Conservation (phyloP, 2,113 vertebrate genomes). For the Psilopsiagon aurifrons region DNA sequence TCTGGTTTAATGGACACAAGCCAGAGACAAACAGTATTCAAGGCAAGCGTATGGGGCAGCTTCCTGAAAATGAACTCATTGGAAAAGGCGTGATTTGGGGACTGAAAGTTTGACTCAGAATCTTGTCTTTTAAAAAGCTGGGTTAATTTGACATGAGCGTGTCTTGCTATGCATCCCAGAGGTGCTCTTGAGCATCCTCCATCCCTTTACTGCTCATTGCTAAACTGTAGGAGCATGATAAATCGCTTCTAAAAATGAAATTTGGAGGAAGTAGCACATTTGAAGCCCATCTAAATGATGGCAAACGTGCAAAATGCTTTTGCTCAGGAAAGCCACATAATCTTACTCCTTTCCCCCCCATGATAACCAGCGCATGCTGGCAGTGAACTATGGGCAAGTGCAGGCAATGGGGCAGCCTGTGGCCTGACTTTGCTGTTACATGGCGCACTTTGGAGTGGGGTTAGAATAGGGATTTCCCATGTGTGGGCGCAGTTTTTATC, state of each 20-base stretch:
- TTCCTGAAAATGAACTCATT: conserved; percentile 49
- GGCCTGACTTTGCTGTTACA: neutral
- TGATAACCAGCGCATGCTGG: neutral
- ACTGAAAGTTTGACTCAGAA: neutral
- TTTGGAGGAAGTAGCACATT: neutral
- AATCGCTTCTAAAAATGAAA: neutral
- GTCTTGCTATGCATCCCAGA: neutral
- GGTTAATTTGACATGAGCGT: neutral
- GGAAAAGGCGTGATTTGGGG: neutral
- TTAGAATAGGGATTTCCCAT: neutral
- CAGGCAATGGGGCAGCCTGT: neutral
- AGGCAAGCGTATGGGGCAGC: neutral
- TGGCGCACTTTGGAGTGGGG: neutral
- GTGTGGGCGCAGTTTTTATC: neutral
- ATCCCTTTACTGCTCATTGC: neutral
- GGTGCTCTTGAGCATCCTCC: neutral
- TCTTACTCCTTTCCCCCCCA: accelerated
- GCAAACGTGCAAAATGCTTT: neutral
- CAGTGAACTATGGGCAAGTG: neutral
- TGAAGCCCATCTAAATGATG: neutral
- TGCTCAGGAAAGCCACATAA: neutral
- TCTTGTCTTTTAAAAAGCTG: neutral
- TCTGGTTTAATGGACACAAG: neutral
- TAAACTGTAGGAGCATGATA: neutral
- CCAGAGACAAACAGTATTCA: conserved; percentile 27